phyloP scores from a whole-genome alignment of 2,113 vertebrate genomes.

The Alligator sinensis region DNA sequence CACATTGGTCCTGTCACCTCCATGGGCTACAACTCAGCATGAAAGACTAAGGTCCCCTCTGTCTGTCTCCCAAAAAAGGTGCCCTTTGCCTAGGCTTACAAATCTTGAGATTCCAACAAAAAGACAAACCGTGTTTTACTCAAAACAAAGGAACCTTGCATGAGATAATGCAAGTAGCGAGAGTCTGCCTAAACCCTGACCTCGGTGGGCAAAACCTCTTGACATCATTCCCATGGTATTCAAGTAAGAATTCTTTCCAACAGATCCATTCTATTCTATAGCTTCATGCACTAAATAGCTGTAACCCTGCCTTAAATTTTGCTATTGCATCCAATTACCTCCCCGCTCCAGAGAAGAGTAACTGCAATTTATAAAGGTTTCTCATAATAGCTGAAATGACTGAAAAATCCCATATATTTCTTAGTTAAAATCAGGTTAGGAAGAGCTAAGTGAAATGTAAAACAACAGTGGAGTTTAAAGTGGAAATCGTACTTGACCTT shows the following conservation, averaged over 20 bases:
- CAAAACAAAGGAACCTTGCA: neutral
- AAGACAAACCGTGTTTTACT: slow-evolving; percentile 22
- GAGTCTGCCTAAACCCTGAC: neutral
- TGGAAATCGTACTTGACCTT: slow-evolving; percentile 55
- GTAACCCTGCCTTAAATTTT: slow-evolving; percentile 59
- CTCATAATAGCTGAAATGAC: slow-evolving; percentile 39
- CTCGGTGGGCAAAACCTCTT: slow-evolving; percentile 2
- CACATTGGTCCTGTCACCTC: neutral
- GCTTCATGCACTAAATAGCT: slow-evolving; percentile 38
- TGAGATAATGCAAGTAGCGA: rapidly evolving
- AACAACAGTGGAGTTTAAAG: slow-evolving; percentile 58
- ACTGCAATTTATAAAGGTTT: slow-evolving; percentile 39
- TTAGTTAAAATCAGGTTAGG: slow-evolving; percentile 58
- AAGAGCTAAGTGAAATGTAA: slow-evolving; percentile 53
- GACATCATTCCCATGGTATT: slow-evolving; percentile 13
- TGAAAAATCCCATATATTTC: slow-evolving; percentile 61
- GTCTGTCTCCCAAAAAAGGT: neutral
- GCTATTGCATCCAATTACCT: slow-evolving; percentile 45
- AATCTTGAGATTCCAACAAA: neutral
- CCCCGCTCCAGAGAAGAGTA: slow-evolving; percentile 36
- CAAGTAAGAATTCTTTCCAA: slow-evolving; percentile 25
- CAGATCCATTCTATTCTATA: slow-evolving; percentile 46
- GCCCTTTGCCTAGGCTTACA: neutral
- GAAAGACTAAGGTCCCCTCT: neutral
- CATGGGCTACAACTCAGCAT: neutral